Conservation (phyloP, 2,888 invertebrate species). For the Choristoneura rosaceana region DNA sequence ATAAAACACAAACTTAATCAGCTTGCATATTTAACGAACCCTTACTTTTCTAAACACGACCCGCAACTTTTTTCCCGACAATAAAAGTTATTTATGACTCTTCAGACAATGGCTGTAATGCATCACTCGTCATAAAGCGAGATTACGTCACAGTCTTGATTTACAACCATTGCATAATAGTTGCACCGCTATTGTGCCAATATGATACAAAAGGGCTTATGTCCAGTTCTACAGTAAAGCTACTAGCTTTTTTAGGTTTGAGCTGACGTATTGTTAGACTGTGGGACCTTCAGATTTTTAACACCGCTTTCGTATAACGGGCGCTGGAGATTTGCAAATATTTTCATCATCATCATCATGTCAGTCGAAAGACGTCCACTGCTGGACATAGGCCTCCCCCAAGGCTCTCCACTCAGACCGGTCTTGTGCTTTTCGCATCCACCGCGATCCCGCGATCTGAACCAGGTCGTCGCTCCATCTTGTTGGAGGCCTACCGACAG, state of each 20-base stretch:
- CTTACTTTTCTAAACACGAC: slow-evolving; percentile 28
- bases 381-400: too few relatives aligned
- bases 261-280: not conserved
- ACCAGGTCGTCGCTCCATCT: too few relatives aligned
- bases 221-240: not conserved
- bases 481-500: too few relatives aligned
- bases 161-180: slow-evolving; percentile 67
- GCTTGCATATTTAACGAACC: slow-evolving; percentile 17
- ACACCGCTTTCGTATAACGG: not conserved
- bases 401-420: too few relatives aligned
- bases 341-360: too few relatives aligned
- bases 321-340: not conserved
- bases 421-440: too few relatives aligned
- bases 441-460: too few relatives aligned
- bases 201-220: slow-evolving; percentile 4
- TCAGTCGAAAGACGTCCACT: too few relatives aligned
- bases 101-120: slow-evolving; percentile 68
- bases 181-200: slow-evolving; percentile 28
- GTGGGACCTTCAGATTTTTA: slow-evolving; percentile 16
- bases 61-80: slow-evolving; percentile 56
- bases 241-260: not conserved
- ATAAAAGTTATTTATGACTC: slow-evolving; percentile 79
- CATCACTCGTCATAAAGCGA: slow-evolving; percentile 83
- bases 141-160: slow-evolving; percentile 78
- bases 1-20: not conserved